These are phyloP conservation scores for Scaptomyza cyrtandrae DNA, from an alignment of 2,888 invertebrate species.

Conservation along the genomic window DNA sequence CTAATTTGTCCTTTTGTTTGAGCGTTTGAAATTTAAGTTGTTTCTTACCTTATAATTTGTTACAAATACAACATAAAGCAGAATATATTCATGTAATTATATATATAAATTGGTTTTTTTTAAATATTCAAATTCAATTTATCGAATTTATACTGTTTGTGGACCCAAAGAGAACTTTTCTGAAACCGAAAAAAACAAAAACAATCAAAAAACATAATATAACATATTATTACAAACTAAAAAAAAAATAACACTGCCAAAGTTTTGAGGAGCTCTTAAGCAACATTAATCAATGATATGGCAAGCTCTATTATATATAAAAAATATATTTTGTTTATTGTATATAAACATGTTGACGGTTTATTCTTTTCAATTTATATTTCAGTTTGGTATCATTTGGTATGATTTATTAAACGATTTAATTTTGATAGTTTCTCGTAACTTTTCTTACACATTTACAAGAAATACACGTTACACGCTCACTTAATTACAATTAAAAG, in stretches of 20 bases:
- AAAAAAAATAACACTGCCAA: slow-evolving; percentile 25
- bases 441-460: slow-evolving; percentile 66
- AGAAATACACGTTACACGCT: slow-evolving; percentile 73
- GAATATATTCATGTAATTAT: slow-evolving; percentile 48
- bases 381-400: slow-evolving; percentile 29
- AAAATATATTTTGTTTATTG: slow-evolving; percentile 60
- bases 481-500: slow-evolving; percentile 70
- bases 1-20: slow-evolving; percentile 51
- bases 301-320: slow-evolving; percentile 51
- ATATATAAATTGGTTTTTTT: slow-evolving; percentile 46
- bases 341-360: slow-evolving; percentile 50
- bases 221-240: slow-evolving; percentile 18
- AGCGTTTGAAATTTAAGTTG: slow-evolving; percentile 37
- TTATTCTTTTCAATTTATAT: slow-evolving; percentile 29
- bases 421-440: slow-evolving; percentile 15
- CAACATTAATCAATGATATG: slow-evolving; percentile 46
- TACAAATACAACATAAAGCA: slow-evolving; percentile 47
- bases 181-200: slow-evolving; percentile 86
- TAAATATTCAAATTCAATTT: slow-evolving; percentile 53
- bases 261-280: slow-evolving; percentile 32
- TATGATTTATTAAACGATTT: slow-evolving; percentile 16
- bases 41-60: slow-evolving; percentile 25
- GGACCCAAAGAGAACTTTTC: slow-evolving; percentile 89
- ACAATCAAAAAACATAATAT: slow-evolving; percentile 26
- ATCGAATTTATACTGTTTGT: slow-evolving; percentile 85